These are phyloP conservation scores for Eilema depressum DNA, from an alignment of 2,888 invertebrate species.

Conservation along the genomic window DNA sequence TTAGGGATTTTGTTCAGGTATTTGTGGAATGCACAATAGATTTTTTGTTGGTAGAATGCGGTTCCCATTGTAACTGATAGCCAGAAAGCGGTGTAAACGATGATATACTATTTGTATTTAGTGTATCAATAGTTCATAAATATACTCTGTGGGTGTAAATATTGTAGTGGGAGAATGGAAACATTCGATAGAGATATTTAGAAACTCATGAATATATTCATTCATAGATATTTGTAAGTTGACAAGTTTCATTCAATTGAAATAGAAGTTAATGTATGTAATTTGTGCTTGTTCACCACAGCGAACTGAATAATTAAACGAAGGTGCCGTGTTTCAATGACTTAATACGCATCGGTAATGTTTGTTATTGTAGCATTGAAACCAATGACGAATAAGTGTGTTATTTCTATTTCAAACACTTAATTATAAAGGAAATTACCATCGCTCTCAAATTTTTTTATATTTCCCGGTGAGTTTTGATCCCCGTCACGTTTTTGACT, in stretches of 20 bases:
- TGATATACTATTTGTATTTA: neutral
- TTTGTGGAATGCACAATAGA: slow-evolving; percentile 11
- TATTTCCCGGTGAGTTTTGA: too few relatives aligned
- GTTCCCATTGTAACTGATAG: neutral
- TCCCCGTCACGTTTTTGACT: too few relatives aligned
- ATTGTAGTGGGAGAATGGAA: neutral
- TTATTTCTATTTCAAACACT: neutral
- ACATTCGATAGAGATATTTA: slow-evolving; percentile 16
- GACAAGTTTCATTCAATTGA: slow-evolving; percentile 27
- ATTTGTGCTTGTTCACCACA: slow-evolving; percentile 28
- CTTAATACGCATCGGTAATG: slow-evolving; percentile 17
- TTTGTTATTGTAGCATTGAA: slow-evolving; percentile 7
- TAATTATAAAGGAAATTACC: neutral
- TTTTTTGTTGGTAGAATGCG: neutral
- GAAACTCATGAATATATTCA: slow-evolving; percentile 28
- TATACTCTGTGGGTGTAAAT: too few relatives aligned
- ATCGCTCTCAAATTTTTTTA: neutral
- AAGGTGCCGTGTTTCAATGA: slow-evolving; percentile 9
- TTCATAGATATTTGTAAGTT: slow-evolving; percentile 29
- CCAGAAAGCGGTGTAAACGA: neutral
- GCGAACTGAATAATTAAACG: slow-evolving; percentile 17
- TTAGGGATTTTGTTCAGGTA: slow-evolving; percentile 5
- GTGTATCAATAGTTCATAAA: neutral
- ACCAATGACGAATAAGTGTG: neutral
- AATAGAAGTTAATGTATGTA: slow-evolving; percentile 40